Evolutionary conservation across 2,888 invertebrate species (phyloP).

Genomic region (Xestobium rufovillosum): DNA sequence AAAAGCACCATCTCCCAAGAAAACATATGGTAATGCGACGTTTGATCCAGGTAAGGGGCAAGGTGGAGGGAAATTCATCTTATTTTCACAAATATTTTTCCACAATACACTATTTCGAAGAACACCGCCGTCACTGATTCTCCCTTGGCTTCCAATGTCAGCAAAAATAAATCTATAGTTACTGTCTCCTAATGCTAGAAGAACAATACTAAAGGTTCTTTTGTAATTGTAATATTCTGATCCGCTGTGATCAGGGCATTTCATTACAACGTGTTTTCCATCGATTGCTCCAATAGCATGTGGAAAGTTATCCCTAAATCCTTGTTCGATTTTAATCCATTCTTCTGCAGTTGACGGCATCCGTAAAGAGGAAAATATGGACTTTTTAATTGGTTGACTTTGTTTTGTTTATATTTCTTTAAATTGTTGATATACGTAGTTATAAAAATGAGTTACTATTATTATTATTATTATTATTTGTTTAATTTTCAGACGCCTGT

Average conservation of each 20-base stretch:
- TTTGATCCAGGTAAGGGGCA: slow-evolving; percentile 14
- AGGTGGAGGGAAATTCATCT: slow-evolving; percentile 18
- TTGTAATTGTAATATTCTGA: slow-evolving; percentile 1
- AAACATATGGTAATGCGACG: slow-evolving; percentile 27
- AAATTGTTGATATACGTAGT: too few species aligned
- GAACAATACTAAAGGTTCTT: not conserved
- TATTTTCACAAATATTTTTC: slow-evolving; percentile 12
- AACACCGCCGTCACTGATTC: slow-evolving; percentile 14
- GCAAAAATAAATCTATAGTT: slow-evolving; percentile 19
- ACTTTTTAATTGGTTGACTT: too few species aligned
- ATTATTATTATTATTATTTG: not conserved
- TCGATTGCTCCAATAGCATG: slow-evolving; percentile 27
- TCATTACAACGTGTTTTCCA: slow-evolving; percentile 28
- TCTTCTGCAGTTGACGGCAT: slow-evolving; percentile 12
- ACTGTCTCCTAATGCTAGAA: slow-evolving; percentile 4
- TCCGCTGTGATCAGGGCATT: slow-evolving; percentile 20
- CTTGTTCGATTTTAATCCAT: slow-evolving; percentile 10
- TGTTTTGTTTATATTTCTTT: too few species aligned
- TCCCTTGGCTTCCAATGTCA: slow-evolving; percentile 26
- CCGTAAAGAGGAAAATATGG: slow-evolving; percentile 9
- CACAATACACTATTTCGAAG: slow-evolving; percentile 10
- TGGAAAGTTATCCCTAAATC: slow-evolving; percentile 17
- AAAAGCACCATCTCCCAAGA: slow-evolving; percentile 31
- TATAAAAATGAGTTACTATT: too few species aligned
- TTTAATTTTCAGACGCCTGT: slow-evolving; percentile 1